A percentile compares a stretch with the other conserved stretches of the same genome.
Conservation (phyloP, 1,140 invertebrate genomes). For the Heliconius congener region DNA sequence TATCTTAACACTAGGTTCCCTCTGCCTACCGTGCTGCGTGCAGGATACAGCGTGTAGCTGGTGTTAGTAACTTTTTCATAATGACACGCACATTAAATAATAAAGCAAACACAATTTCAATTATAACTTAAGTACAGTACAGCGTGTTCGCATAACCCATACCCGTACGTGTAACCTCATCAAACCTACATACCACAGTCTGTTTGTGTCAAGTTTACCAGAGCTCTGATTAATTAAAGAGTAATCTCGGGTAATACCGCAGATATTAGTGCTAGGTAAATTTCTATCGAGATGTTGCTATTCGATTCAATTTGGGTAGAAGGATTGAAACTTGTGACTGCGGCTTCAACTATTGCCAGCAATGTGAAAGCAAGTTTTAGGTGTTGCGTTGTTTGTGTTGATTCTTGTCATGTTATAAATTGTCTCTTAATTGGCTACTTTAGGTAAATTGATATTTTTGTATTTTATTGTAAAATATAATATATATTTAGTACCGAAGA, state of each 20-base stretch:
- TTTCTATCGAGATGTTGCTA: constrained; percentile 36
- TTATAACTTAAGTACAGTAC: not conserved
- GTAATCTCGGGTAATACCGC: constrained; percentile 45
- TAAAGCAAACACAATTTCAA: constrained; percentile 13
- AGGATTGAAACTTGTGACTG: constrained; percentile 4
- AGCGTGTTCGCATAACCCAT: not conserved
- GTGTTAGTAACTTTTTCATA: not conserved
- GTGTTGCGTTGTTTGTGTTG: not conserved
- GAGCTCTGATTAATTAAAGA: constrained; percentile 50
- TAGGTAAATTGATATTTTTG: not conserved
- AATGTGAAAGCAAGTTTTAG: not conserved
- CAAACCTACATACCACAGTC: constrained; percentile 23
- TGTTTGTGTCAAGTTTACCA: constrained; percentile 43
- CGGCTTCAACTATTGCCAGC: not conserved
- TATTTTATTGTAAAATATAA: no score
- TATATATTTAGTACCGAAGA: no score
- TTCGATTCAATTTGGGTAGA: constrained; percentile 11
- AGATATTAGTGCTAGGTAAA: constrained; percentile 35
- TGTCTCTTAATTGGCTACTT: not conserved
- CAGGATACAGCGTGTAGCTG: no score
- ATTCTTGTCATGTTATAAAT: not conserved
- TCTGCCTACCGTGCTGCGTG: no score
- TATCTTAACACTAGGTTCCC: no score
- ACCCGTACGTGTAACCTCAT: constrained; percentile 16
- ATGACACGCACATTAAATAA: not conserved